A percentile compares a stretch with the other conserved stretches of the same genome.
Conservation (phyloP, 2,888 invertebrate genomes). For the Latheticus oryzae region DNA sequence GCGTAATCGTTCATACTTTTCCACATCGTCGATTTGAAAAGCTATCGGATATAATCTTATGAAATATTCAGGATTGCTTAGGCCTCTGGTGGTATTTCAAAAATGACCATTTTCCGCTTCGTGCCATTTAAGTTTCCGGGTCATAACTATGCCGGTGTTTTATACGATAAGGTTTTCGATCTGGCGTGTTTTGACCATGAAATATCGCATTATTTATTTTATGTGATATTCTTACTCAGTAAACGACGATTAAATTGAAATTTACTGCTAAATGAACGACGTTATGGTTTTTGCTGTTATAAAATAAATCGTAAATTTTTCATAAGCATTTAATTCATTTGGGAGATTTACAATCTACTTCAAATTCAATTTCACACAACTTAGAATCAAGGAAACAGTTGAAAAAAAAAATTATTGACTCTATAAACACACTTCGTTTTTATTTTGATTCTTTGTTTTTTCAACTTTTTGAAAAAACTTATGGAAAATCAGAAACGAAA, state of each 20-base stretch:
- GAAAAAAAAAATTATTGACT: conserved; percentile 25
- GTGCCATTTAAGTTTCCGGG: conserved; percentile 56
- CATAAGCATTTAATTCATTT: conserved; percentile 18
- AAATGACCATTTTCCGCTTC: conserved; percentile 54
- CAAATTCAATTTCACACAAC: conserved; percentile 24
- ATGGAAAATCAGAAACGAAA: too few relatives aligned
- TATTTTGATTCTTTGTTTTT: conserved; percentile 27
- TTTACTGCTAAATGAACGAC: conserved; percentile 22
- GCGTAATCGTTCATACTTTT: conserved; percentile 3
- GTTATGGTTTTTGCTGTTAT: conserved; percentile 15
- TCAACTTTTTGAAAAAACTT: too few relatives aligned
- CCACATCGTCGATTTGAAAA: background rate
- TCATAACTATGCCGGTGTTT: conserved; percentile 51
- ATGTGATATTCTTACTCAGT: conserved; percentile 42
- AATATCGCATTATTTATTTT: conserved; percentile 49
- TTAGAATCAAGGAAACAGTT: conserved; percentile 6
- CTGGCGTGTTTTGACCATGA: conserved; percentile 42
- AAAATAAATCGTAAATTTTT: conserved; percentile 20
- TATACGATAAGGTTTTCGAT: conserved; percentile 48
- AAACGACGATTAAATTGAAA: conserved; percentile 38
- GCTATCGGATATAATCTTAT: conserved; percentile 43
- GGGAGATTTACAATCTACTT: conserved; percentile 6
- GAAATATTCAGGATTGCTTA: conserved; percentile 51
- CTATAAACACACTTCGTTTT: conserved; percentile 17
- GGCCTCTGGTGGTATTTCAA: conserved; percentile 50